Percentiles rank a stretch among this genome's conserved stretches.
Conservation (phyloP, 1,140 invertebrate genomes). For the Caenorhabditis tropicalis region DNA sequence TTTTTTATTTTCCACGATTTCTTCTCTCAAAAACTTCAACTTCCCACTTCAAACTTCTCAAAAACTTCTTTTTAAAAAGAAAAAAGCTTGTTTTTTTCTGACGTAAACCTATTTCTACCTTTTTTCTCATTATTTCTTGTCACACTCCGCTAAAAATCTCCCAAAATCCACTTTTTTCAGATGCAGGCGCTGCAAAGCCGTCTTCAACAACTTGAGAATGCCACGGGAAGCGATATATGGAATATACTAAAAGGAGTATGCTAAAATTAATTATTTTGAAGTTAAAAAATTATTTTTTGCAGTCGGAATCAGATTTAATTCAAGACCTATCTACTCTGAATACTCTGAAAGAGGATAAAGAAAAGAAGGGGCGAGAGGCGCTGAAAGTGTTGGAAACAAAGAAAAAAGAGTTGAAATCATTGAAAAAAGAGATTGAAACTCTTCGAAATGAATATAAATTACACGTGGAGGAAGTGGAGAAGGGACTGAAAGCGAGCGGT, state of each 20-base stretch:
- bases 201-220: background rate
- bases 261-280: background rate
- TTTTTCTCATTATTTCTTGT: too few species aligned
- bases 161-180: background rate
- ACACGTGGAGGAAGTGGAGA: background rate
- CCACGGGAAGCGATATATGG: background rate
- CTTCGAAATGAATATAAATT: background rate
- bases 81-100: too few species aligned
- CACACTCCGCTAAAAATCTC: too few species aligned
- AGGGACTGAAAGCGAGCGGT: background rate
- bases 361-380: background rate
- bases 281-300: background rate
- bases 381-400: background rate
- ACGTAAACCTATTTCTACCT: too few species aligned
- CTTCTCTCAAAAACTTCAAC: too few species aligned
- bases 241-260: background rate
- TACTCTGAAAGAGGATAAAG: background rate
- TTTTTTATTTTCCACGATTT: background rate
- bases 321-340: background rate
- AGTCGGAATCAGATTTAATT: background rate
- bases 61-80: too few species aligned
- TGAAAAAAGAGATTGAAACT: background rate
- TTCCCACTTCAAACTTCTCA: too few species aligned
- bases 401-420: background rate
- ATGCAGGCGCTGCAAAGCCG: conserved; percentile 2